phyloP scores from a whole-genome alignment of 2,888 invertebrate species.

The Nomada hirtipes region DNA sequence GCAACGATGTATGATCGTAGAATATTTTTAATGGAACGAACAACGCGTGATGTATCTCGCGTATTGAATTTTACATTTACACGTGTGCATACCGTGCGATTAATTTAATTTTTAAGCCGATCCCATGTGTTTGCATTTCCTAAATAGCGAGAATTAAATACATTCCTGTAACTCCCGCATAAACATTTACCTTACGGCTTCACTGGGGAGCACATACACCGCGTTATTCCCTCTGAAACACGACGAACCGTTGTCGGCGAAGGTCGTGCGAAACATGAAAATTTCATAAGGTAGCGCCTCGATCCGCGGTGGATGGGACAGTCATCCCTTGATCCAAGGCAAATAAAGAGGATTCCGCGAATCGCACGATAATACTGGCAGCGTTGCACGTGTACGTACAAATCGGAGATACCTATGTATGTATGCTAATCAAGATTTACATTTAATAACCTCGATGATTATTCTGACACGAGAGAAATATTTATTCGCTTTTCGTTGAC shows the following conservation, averaged over 20 bases:
- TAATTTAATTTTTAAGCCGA: conserved; percentile 37
- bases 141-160: conserved; percentile 41
- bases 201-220: not conserved
- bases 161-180: conserved; percentile 16
- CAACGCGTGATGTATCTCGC: too few relatives aligned
- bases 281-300: conserved; percentile 61
- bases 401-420: conserved; percentile 3
- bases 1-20: too few relatives aligned
- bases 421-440: not conserved
- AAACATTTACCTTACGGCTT: conserved; percentile 39
- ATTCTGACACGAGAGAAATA: not conserved
- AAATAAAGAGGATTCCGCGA: conserved; percentile 44
- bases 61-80: not conserved
- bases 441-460: not conserved
- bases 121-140: conserved; percentile 37
- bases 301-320: conserved; percentile 13
- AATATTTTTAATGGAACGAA: too few relatives aligned
- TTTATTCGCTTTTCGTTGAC: too few relatives aligned
- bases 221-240: conserved; percentile 13
- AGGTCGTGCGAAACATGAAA: conserved; percentile 58
- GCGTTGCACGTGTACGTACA: conserved; percentile 1
- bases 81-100: conserved; percentile 12
- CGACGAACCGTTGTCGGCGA: conserved; percentile 24
- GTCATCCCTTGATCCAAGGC: conserved; percentile 46
- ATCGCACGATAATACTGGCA: conserved; percentile 4